These are phyloP conservation scores for Motacilla tschutschensis DNA, from an alignment of 2,113 vertebrate genomes.

Conservation along the genomic window DNA sequence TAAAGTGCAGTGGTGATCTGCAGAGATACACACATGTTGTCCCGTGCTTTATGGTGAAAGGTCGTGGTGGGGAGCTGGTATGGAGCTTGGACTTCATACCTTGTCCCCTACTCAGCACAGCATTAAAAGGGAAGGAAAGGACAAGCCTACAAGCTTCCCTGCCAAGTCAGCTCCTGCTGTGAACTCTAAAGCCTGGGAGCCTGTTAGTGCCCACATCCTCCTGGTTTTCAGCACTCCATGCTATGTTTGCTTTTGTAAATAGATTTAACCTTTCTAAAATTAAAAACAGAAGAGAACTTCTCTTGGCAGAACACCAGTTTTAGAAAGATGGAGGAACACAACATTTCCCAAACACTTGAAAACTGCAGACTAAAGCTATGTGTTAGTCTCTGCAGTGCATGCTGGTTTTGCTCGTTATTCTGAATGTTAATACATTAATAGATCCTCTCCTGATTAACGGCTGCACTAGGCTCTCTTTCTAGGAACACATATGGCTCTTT, in stretches of 20 bases:
- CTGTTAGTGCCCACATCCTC: not conserved
- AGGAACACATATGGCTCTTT: constrained; percentile 54
- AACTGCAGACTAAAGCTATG: not conserved
- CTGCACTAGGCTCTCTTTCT: constrained; percentile 34
- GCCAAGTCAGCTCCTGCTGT: not conserved
- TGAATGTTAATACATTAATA: constrained; percentile 49
- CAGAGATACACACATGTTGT: not conserved
- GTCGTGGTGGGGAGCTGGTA: not conserved
- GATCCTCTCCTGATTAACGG: constrained; percentile 45
- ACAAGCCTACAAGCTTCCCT: not conserved
- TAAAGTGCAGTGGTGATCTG: not conserved
- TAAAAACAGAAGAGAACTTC: constrained; percentile 36
- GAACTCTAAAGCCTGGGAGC: constrained; percentile 7
- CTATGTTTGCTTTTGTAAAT: constrained; percentile 46
- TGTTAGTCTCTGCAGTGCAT: not conserved
- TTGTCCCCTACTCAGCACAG: not conserved
- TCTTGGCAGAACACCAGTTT: constrained; percentile 38
- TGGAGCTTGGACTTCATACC: not conserved
- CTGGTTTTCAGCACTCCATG: not conserved
- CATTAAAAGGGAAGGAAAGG: not conserved
- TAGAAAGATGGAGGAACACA: constrained; percentile 15
- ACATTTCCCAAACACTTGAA: constrained; percentile 44
- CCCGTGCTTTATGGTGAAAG: not conserved
- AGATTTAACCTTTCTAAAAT: constrained; percentile 57
- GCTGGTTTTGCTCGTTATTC: constrained; percentile 35